A percentile compares a stretch with the other conserved stretches of the same genome.
Conservation (phyloP, 1,140 invertebrate genomes). For the Bicyclus anynana region DNA sequence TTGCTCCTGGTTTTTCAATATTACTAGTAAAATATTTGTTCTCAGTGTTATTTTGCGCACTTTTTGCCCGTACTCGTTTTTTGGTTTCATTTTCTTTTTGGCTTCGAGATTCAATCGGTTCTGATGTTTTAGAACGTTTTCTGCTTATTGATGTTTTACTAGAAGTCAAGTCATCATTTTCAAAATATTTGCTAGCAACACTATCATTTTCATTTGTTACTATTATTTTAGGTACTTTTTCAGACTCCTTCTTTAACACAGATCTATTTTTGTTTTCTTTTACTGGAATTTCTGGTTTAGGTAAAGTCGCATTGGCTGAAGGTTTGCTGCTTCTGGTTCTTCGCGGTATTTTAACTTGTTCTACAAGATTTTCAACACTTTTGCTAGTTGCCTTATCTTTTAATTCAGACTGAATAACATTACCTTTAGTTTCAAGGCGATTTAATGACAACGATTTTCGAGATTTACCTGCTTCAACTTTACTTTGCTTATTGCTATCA, state of each 20-base stretch:
- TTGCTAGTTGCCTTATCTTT: slow-evolving; percentile 1
- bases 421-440: neutral
- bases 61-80: slow-evolving; percentile 46
- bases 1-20: slow-evolving; percentile 12
- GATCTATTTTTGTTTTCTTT: neutral
- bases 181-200: slow-evolving; percentile 57
- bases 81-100: slow-evolving; percentile 18
- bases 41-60: slow-evolving; percentile 34
- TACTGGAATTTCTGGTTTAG: no score
- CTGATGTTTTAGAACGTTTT: slow-evolving; percentile 51
- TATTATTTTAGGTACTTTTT: slow-evolving; percentile 41
- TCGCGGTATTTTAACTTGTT: neutral
- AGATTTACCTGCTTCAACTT: neutral
- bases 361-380: neutral
- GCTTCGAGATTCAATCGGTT: slow-evolving; percentile 22
- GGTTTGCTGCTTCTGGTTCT: neutral
- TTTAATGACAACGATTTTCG: slow-evolving; percentile 10
- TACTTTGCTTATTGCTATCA: neutral
- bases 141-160: slow-evolving; percentile 28
- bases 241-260: slow-evolving; percentile 5
- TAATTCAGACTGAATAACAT: neutral
- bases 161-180: slow-evolving; percentile 5
- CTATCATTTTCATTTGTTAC: slow-evolving; percentile 39
- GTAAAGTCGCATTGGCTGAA: neutral
- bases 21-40: slow-evolving; percentile 57